phyloP scores from a whole-genome alignment of 2,888 invertebrate species.

The Apeira syringaria region DNA sequence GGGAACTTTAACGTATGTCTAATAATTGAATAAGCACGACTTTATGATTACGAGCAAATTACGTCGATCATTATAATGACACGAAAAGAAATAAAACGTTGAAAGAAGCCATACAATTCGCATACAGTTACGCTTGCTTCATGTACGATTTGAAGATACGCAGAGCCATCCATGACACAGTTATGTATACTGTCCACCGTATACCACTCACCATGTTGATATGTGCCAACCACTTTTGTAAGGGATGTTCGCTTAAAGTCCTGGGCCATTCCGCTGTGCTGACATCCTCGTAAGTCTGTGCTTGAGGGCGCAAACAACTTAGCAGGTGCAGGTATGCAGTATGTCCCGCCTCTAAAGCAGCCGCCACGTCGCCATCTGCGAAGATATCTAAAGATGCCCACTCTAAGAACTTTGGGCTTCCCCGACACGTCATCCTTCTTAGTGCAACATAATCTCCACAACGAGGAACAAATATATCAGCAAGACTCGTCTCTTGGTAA shows the following conservation, averaged over 20 bases:
- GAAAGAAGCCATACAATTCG: no score
- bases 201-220: conserved; percentile 49
- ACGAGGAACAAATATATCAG: conserved; percentile 62
- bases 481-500: conserved; percentile 58
- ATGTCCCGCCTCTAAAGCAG: conserved; percentile 71
- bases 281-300: conserved; percentile 62
- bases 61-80: no score
- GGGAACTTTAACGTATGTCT: no score
- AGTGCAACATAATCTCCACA: conserved; percentile 69
- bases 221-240: conserved; percentile 42
- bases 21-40: no score
- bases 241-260: conserved; percentile 38
- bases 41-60: no score
- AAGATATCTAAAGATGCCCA: conserved; percentile 75
- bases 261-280: conserved; percentile 45
- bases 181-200: conserved; percentile 42
- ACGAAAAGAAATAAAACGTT: no score
- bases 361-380: conserved; percentile 68
- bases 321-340: conserved; percentile 62
- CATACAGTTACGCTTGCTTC: conserved; percentile 25
- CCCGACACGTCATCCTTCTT: conserved; percentile 38
- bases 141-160: conserved; percentile 40
- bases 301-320: conserved; percentile 66
- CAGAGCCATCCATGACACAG: conserved; percentile 42
- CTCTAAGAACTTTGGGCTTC: conserved; percentile 48